Evolutionary conservation across 1,140 invertebrate genomes (phyloP), one percentile per base, ranked within the genome.

Genomic region (Samia ricini): DNA sequence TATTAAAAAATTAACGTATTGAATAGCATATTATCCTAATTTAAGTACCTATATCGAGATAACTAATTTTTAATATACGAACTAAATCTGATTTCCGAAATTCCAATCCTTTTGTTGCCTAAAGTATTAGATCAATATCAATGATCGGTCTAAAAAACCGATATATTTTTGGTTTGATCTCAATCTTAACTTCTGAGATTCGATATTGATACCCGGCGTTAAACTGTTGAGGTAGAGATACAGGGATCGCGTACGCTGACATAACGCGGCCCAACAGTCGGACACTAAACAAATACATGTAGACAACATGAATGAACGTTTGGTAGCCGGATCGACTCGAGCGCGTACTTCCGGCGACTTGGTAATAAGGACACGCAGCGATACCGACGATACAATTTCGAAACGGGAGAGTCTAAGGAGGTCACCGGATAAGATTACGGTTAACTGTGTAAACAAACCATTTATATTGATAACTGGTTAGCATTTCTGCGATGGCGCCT

Each of bases 361-460:
- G 61, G 69, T 72, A 79, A 85, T 86, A 88, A 76, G 77, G 71
- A 71, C 57, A 23, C 51, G 19, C 12, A 42, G 33, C 33, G 33
- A 42, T 42, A 42, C 33, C 33, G 33, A 15, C 77, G 77, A 72
- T 88, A 86, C 79, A 77, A 88, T 86, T 86, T 88, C 81, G 82
- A 86, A 85, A 89, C 87, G 83, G 87, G 84, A 88, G 79, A 89
- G 76, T 83, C 71, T 82, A 89, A 89, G 83, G 83, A 83, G 87
- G 87, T 87, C 84, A 85, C 77, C 77, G 83, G 87, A 89, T 89
- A 89, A 88, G 85, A 89, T 88, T 87, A 88, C 85, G 77, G 79
- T 80, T 85, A 79, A 85, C 85, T 83, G 85, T 85, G 85, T 89
- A 89, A 89, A 88, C 84, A 87, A 85, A 84, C 79, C 82, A 83